Evolutionary conservation across 2,113 vertebrate genomes (phyloP).

Genomic region (Poicephalus meyeri): DNA sequence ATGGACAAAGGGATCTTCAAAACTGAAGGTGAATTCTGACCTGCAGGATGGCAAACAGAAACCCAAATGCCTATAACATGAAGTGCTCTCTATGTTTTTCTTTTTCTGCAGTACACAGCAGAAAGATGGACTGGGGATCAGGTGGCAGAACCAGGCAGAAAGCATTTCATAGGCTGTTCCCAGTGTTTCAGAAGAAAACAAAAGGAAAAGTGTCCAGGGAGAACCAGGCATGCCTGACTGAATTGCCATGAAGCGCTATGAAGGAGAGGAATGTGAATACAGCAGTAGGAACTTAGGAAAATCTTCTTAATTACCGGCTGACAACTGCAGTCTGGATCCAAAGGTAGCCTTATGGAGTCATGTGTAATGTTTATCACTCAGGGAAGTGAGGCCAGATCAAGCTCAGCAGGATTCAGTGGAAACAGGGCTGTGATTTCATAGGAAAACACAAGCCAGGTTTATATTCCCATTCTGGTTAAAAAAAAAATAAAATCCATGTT

Average conservation of each 20-base stretch:
- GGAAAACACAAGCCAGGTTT: background rate
- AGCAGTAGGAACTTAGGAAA: background rate
- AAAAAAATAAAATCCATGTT: background rate
- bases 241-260: rapidly evolving
- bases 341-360: background rate
- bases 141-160: slow-evolving; percentile 12
- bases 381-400: background rate
- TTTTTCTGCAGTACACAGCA: background rate
- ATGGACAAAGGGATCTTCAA: slow-evolving; percentile 42
- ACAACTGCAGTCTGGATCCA: background rate
- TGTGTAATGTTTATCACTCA: background rate
- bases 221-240: background rate
- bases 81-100: slow-evolving; percentile 36
- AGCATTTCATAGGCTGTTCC: slow-evolving; percentile 7
- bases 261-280: background rate
- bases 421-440: background rate
- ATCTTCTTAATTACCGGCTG: background rate
- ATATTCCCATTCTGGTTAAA: background rate
- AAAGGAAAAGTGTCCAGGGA: background rate
- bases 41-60: slow-evolving; percentile 31
- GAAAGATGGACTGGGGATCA: slow-evolving; percentile 20
- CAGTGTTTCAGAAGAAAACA: slow-evolving; percentile 33
- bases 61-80: slow-evolving; percentile 1
- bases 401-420: background rate
- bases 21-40: slow-evolving; percentile 38